Evolutionary conservation across 2,888 invertebrate species (phyloP).

Genomic region (Caenorhabditis uteleia): DNA sequence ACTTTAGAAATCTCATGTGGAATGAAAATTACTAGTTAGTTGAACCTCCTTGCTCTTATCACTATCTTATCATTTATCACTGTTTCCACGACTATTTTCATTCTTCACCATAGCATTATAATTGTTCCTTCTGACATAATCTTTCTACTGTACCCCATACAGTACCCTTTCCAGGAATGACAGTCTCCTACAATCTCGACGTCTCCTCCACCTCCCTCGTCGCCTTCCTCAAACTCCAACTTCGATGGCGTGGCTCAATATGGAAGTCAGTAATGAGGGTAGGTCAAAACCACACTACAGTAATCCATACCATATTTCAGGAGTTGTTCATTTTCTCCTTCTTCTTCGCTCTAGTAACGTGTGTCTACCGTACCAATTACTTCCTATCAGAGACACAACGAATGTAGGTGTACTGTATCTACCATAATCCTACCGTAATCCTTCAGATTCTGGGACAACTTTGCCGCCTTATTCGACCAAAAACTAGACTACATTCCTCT

Average conservation of each 20-base stretch:
- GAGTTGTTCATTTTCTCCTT: conserved; percentile 34
- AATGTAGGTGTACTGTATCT: not conserved
- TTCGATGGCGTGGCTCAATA: conserved; percentile 52
- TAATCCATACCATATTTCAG: not conserved
- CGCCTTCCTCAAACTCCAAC: conserved; percentile 41
- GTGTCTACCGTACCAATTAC: conserved; percentile 35
- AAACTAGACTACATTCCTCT: conserved; percentile 55
- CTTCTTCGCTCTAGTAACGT: conserved; percentile 24
- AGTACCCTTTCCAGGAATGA: conserved; percentile 42
- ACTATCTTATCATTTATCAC: too few relatives aligned
- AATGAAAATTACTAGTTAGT: too few relatives aligned
- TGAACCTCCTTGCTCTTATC: too few relatives aligned
- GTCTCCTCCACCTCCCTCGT: conserved; percentile 43
- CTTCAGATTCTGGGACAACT: conserved; percentile 53
- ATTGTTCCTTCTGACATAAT: not conserved
- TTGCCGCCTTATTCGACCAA: conserved; percentile 49
- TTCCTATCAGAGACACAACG: conserved; percentile 1
- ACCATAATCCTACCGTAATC: not conserved
- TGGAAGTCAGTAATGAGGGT: conserved; percentile 49
- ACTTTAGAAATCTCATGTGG: too few relatives aligned
- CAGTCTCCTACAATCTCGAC: conserved; percentile 53
- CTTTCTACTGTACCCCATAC: not conserved
- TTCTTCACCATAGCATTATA: too few relatives aligned
- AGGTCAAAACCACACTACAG: not conserved
- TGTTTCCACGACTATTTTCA: too few relatives aligned